phyloP scores from a whole-genome alignment of 2,113 vertebrate genomes.

The Nycticebus coucang region DNA sequence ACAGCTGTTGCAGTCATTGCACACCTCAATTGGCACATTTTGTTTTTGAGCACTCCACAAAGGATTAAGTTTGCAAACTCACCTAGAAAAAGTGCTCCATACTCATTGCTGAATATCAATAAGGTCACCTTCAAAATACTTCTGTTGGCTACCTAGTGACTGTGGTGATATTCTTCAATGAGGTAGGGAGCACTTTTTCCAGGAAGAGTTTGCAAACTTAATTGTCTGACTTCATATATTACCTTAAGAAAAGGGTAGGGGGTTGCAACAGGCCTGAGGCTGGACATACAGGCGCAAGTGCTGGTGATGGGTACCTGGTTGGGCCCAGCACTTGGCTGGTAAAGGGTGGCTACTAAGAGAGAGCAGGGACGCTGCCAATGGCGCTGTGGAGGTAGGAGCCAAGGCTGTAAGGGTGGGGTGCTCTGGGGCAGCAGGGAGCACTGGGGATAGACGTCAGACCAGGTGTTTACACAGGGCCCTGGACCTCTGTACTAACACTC shows the following conservation, averaged over 20 bases:
- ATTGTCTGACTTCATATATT: no score
- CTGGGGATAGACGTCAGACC: not conserved
- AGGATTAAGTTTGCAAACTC: no score
- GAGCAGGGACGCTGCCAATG: not conserved
- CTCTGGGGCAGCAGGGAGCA: not conserved
- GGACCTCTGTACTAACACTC: not conserved
- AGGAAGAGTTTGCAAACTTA: no score
- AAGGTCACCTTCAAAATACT: no score
- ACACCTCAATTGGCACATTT: no score
- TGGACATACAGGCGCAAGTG: not conserved
- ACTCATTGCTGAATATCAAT: no score
- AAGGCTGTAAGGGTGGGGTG: not conserved
- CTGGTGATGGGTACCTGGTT: not conserved
- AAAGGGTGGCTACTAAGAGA: not conserved
- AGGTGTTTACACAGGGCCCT: not conserved
- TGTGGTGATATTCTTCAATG: no score
- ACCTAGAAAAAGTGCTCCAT: no score
- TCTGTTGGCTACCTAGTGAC: no score
- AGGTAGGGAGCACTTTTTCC: no score
- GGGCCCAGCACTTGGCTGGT: not conserved
- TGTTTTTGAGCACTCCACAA: no score
- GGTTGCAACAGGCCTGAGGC: not conserved
- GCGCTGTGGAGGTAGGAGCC: not conserved
- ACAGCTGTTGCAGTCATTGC: no score
- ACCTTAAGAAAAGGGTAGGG: not conserved